These are phyloP conservation scores for Tenthredo mesomela DNA, from an alignment of 2,888 invertebrate genomes.

Conservation along the genomic window DNA sequence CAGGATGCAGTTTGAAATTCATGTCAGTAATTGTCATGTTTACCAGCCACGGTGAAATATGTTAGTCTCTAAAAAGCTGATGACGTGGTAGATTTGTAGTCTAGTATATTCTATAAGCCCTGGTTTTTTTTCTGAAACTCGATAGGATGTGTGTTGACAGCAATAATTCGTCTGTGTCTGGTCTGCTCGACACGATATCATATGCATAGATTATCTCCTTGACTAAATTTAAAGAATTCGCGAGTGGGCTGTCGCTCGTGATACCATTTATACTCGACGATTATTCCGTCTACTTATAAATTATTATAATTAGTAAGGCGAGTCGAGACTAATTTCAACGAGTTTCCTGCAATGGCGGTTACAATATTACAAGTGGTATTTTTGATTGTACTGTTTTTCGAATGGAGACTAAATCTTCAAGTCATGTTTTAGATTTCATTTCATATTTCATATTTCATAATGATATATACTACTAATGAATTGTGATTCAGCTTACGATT, in stretches of 20 bases:
- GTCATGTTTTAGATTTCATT: neutral
- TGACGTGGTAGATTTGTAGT: neutral
- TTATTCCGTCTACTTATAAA: conserved; percentile 21
- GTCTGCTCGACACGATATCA: neutral
- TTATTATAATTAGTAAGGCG: conserved; percentile 42
- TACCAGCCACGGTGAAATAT: neutral
- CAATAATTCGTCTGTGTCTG: neutral
- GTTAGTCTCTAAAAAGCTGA: neutral
- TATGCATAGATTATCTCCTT: conserved; percentile 13
- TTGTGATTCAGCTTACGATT: conserved; percentile 80
- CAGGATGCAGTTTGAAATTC: conserved; percentile 5
- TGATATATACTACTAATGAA: neutral
- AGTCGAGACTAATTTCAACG: conserved; percentile 29
- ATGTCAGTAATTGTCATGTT: conserved; percentile 16
- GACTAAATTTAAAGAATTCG: conserved; percentile 10
- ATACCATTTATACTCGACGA: neutral
- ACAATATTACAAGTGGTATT: neutral
- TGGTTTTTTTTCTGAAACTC: neutral
- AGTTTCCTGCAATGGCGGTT: conserved; percentile 27
- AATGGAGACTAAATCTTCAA: neutral
- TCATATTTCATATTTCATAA: neutral
- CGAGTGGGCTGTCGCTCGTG: conserved; percentile 30
- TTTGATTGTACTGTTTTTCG: neutral
- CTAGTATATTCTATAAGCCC: neutral
- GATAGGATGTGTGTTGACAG: conserved; percentile 28